Evolutionary conservation across 64 coral and sea anemone species (phyloP).

Genomic region (Pocillopora damicornis): DNA sequence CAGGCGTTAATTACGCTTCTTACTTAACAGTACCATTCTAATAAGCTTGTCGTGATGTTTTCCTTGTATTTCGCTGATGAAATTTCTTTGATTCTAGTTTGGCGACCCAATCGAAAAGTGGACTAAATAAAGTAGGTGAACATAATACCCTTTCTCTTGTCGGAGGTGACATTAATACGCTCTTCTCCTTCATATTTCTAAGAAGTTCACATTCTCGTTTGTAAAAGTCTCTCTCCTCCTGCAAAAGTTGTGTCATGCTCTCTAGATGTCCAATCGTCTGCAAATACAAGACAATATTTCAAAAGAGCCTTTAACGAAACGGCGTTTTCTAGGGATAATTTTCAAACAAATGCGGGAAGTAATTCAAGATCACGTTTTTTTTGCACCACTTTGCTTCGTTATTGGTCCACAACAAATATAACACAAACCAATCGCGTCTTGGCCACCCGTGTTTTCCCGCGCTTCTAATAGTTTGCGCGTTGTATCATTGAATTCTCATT

Average conservation of each 20-base stretch:
- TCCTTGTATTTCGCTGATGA: too few species aligned
- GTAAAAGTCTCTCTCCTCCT: slow-evolving; percentile 98
- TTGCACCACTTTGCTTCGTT: not conserved
- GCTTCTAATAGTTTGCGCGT: too few species aligned
- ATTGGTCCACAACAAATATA: not conserved
- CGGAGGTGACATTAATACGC: slow-evolving; percentile 60
- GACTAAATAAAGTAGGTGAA: too few species aligned
- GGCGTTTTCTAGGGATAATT: not conserved
- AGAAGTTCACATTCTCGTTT: slow-evolving; percentile 90
- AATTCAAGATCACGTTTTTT: not conserved
- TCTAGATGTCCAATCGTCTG: slow-evolving; percentile 68
- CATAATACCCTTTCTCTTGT: slow-evolving; percentile 63
- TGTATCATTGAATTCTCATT: too few species aligned
- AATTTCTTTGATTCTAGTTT: too few species aligned
- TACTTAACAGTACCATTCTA: too few species aligned
- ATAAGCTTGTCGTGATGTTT: too few species aligned
- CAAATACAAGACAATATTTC: not conserved
- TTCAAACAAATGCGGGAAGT: not conserved
- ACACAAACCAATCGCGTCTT: too few species aligned
- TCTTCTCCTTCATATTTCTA: slow-evolving; percentile 79
- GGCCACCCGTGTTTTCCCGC: too few species aligned
- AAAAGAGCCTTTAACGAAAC: not conserved
- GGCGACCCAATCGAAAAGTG: not conserved
- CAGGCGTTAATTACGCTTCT: too few species aligned
- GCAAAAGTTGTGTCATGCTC: slow-evolving; percentile 89